A percentile compares a stretch with the other conserved stretches of the same genome.
phyloP scores from a whole-genome alignment of 2,888 invertebrate species.

The Drosophila helvetica region DNA sequence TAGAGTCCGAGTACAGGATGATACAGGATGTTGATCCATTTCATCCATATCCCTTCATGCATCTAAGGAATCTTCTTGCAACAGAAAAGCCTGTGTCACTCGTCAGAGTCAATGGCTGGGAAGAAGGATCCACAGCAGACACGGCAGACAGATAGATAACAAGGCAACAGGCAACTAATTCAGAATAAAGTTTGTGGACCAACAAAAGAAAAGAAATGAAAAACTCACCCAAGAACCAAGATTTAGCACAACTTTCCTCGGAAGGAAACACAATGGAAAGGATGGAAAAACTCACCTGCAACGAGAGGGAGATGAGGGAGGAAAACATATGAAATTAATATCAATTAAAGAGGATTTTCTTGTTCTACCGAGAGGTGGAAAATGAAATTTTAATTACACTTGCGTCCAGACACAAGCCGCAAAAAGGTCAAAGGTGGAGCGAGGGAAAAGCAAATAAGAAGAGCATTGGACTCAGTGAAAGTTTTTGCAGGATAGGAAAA shows the following conservation, averaged over 20 bases:
- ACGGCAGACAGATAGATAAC: not conserved
- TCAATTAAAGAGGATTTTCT: constrained; percentile 61
- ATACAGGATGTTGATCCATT: too few species aligned
- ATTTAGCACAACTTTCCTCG: not conserved
- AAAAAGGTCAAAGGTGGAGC: constrained; percentile 27
- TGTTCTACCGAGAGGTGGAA: constrained; percentile 29
- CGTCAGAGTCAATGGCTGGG: not conserved
- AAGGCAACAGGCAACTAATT: not conserved
- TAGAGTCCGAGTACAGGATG: too few species aligned
- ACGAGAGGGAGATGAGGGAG: constrained; percentile 38
- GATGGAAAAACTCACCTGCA: constrained; percentile 64
- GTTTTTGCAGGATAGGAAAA: constrained; percentile 38
- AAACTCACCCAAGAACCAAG: constrained; percentile 42
- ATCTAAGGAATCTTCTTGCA: not conserved
- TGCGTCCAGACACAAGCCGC: constrained; percentile 37
- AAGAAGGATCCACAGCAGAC: not conserved
- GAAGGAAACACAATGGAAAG: not conserved
- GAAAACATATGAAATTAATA: constrained; percentile 61
- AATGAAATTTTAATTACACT: constrained; percentile 69
- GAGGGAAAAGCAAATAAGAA: constrained; percentile 48
- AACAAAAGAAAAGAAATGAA: not conserved
- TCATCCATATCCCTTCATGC: too few species aligned
- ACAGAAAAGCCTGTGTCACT: not conserved
- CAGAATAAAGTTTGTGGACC: constrained; percentile 22
- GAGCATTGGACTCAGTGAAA: constrained; percentile 53